These are phyloP conservation scores for Cygnus atratus DNA, from an alignment of 2,113 vertebrate genomes.

Conservation along the genomic window DNA sequence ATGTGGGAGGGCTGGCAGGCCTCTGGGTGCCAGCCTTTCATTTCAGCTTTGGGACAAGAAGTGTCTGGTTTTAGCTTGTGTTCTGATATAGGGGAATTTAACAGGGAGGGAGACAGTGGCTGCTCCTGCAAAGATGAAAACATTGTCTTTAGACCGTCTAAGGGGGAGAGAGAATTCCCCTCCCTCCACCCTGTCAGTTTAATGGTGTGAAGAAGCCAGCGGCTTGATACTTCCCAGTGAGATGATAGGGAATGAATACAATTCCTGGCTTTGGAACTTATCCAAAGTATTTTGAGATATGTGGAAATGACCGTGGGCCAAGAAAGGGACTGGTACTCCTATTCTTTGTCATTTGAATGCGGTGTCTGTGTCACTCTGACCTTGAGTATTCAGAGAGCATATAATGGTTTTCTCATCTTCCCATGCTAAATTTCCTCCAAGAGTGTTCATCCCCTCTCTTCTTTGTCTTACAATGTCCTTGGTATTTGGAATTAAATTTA, in stretches of 20 bases:
- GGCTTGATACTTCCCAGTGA: background rate
- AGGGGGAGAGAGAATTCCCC: background rate
- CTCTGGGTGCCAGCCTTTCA: constrained; percentile 19
- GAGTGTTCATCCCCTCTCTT: background rate
- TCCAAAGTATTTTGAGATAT: background rate
- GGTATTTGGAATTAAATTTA: background rate
- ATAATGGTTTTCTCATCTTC: background rate
- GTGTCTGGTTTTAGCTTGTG: constrained; percentile 27
- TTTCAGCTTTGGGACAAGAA: constrained; percentile 14
- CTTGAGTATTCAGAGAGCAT: background rate
- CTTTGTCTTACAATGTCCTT: background rate
- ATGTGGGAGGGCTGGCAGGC: constrained; percentile 37
- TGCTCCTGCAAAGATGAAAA: background rate
- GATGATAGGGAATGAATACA: background rate
- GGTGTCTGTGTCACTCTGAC: background rate
- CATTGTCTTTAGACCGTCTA: background rate
- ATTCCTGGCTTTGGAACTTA: background rate
- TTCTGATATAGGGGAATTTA: background rate
- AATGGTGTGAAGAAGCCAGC: background rate
- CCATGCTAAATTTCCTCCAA: background rate
- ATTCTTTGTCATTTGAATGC: background rate
- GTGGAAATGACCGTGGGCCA: background rate
- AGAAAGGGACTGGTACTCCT: background rate
- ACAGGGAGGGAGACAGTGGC: background rate
- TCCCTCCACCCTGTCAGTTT: background rate